phyloP scores from a whole-genome alignment of 2,888 invertebrate genomes.

The Ormyrus pomaceus region DNA sequence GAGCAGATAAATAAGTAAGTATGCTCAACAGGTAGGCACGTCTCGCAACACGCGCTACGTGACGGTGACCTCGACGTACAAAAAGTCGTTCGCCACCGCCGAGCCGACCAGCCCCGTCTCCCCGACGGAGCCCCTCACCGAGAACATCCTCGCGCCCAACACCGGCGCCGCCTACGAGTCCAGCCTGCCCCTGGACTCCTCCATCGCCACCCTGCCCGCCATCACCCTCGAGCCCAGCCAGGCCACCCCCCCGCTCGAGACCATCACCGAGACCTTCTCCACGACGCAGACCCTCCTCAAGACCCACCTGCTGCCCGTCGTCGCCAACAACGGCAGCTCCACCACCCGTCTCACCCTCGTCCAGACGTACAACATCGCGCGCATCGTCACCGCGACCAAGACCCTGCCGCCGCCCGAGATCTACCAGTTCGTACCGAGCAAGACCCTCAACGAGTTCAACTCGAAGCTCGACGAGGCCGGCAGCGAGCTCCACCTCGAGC shows the following conservation, averaged over 20 bases:
- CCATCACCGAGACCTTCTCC: conserved; percentile 92
- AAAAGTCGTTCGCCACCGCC: conserved; percentile 84
- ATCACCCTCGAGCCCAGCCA: conserved; percentile 85
- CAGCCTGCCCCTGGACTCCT: conserved; percentile 83
- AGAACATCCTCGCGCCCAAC: conserved; percentile 88
- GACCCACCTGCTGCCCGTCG: conserved; percentile 91
- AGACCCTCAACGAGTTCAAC: conserved; percentile 92
- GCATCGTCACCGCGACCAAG: conserved; percentile 92
- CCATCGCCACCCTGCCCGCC: conserved; percentile 89
- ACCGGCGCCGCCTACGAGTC: conserved; percentile 85
- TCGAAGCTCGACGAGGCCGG: conserved; percentile 92
- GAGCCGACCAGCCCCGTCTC: conserved; percentile 77
- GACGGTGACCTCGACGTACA: conserved; percentile 90
- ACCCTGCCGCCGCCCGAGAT: conserved; percentile 92
- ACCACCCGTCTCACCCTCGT: conserved; percentile 89
- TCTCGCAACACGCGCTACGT: conserved; percentile 91
- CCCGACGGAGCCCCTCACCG: conserved; percentile 87
- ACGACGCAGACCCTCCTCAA: conserved; percentile 92
- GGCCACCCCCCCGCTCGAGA: conserved; percentile 91
- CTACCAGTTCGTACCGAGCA: conserved; percentile 91
- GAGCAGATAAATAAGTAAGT: too few relatives aligned
- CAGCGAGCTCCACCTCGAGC: conserved; percentile 89
- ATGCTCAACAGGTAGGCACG: conserved; percentile 83
- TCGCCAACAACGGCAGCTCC: conserved; percentile 83
- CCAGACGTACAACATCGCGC: conserved; percentile 91